Percentiles rank a stretch among this genome's conserved stretches.
phyloP scores from a whole-genome alignment of 1,140 invertebrate genomes.

The Lasioglossum albipes region DNA sequence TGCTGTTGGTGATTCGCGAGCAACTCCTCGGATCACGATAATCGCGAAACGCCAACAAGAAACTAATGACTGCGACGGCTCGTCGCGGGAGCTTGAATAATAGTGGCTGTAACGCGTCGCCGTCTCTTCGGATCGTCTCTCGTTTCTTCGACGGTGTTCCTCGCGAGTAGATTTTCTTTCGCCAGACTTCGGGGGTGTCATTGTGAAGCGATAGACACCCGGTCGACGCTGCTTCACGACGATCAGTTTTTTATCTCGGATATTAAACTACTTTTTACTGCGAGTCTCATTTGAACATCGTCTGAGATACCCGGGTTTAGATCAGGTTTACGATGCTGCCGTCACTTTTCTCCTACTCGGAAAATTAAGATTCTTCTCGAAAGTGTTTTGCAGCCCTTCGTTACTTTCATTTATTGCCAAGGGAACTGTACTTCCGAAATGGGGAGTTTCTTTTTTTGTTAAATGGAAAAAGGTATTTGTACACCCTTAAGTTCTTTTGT shows the following conservation, averaged over 20 bases:
- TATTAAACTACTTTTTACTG: not conserved
- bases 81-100: conserved; percentile 25
- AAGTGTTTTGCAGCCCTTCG: no score
- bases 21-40: conserved; percentile 34
- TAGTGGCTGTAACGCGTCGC: conserved; percentile 17
- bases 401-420: no score
- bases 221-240: conserved; percentile 28
- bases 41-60: conserved; percentile 44
- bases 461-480: no score
- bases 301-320: no score
- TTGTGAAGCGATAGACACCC: not conserved
- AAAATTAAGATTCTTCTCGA: no score
- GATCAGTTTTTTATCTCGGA: conserved; percentile 11
- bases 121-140: not conserved
- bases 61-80: conserved; percentile 30
- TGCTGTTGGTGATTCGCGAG: not conserved
- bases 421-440: no score
- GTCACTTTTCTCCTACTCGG: no score
- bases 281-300: no score
- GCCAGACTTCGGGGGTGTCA: not conserved
- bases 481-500: no score
- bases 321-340: no score
- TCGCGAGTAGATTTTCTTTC: conserved; percentile 2
- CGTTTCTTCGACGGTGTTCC: not conserved
- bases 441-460: no score